Evolutionary conservation across 2,888 invertebrate species (phyloP).

Genomic region (Lasiommata megera): DNA sequence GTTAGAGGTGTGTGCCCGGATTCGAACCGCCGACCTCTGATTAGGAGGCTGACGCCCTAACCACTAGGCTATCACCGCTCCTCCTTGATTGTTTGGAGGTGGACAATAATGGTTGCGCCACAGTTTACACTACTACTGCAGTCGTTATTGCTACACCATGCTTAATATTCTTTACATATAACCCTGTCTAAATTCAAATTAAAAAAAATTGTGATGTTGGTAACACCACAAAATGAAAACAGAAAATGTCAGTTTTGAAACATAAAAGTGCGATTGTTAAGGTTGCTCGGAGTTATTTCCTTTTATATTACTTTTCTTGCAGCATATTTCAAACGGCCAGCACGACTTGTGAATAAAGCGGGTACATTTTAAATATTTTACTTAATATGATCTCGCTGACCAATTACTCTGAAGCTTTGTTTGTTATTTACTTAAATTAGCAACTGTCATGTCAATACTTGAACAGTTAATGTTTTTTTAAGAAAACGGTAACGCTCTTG

Average conservation of each 20-base stretch:
- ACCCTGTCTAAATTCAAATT: no score
- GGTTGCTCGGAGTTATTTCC: not conserved
- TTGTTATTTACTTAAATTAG: not conserved
- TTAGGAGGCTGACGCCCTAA: no score
- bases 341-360: not conserved
- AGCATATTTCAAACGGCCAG: not conserved
- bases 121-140: no score
- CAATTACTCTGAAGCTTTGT: not conserved
- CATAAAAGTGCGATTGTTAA: conserved; percentile 1
- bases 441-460: not conserved
- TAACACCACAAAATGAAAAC: not conserved
- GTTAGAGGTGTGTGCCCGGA: no score
- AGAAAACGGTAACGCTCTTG: not conserved
- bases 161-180: no score
- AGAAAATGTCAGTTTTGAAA: conserved; percentile 2
- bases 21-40: no score
- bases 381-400: not conserved
- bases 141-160: no score
- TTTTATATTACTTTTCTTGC: not conserved
- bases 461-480: not conserved
- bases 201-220: no score
- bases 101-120: no score
- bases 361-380: not conserved
- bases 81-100: no score
- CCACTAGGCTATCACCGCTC: no score